Conservation (phyloP, 2,888 invertebrate species). For the Falcaria lacertinaria region DNA sequence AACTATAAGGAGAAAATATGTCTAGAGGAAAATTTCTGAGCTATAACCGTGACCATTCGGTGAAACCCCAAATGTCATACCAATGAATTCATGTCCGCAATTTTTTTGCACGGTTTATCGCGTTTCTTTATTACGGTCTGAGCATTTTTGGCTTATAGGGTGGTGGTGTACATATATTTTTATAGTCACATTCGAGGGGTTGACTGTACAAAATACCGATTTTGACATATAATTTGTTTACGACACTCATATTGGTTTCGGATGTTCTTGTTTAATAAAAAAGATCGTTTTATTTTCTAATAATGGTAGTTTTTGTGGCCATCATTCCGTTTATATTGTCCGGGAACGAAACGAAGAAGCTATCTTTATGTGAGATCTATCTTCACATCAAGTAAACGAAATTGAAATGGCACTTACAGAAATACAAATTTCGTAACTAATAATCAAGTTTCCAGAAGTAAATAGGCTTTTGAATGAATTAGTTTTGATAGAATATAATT, state of each 20-base stretch:
- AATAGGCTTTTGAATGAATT: too few species aligned
- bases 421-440: too few species aligned
- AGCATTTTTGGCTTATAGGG: conserved; percentile 50
- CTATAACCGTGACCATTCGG: conserved; percentile 68
- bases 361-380: too few species aligned
- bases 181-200: conserved; percentile 54
- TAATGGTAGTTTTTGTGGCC: conserved; percentile 24
- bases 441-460: too few species aligned
- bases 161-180: conserved; percentile 41
- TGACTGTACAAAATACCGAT: conserved; percentile 37
- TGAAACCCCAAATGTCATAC: conserved; percentile 74
- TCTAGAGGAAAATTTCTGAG: conserved; percentile 42
- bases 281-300: conserved; percentile 35
- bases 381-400: too few species aligned
- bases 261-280: conserved; percentile 41
- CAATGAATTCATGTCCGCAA: conserved; percentile 76
- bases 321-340: conserved; percentile 17
- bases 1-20: conserved; percentile 76
- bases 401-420: too few species aligned
- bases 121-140: conserved; percentile 74
- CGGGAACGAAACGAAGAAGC: background rate
- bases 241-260: conserved; percentile 64
- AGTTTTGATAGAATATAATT: too few species aligned
- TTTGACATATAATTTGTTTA: conserved; percentile 73
- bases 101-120: conserved; percentile 76